phyloP scores from a whole-genome alignment of 2,113 vertebrate genomes.

The Opisthocomus hoazin region DNA sequence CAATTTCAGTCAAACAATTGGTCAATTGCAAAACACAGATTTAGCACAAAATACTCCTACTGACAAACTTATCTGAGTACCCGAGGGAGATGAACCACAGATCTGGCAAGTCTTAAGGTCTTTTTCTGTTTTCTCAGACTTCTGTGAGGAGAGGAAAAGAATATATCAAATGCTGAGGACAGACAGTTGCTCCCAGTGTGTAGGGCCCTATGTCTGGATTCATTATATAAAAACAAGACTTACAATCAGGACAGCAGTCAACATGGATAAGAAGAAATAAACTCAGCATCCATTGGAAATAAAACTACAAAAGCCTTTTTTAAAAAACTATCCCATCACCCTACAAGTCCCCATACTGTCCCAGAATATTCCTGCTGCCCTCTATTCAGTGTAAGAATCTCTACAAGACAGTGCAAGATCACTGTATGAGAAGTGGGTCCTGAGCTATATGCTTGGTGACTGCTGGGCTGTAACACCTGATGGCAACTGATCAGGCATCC shows the following conservation, averaged over 20 bases:
- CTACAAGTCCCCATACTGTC: no score
- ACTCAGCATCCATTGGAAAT: background rate
- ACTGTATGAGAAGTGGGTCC: background rate
- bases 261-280: background rate
- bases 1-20: background rate
- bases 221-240: background rate
- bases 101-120: background rate
- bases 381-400: no score
- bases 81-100: background rate
- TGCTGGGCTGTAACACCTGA: background rate
- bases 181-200: background rate
- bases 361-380: background rate
- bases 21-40: background rate
- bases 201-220: background rate
- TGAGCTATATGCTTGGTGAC: background rate
- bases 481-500: background rate
- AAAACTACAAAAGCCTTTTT: background rate
- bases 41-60: background rate
- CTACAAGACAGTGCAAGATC: background rate
- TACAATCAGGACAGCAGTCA: background rate
- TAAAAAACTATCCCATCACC: background rate
- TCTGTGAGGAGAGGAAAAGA: background rate
- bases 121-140: background rate
- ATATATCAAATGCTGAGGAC: background rate
- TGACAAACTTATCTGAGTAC: background rate